These are phyloP conservation scores for Hydractinia symbiolongicarpus DNA, from an alignment of 30 jellyfish, hydroid and myxozoan species.

Conservation along the genomic window DNA sequence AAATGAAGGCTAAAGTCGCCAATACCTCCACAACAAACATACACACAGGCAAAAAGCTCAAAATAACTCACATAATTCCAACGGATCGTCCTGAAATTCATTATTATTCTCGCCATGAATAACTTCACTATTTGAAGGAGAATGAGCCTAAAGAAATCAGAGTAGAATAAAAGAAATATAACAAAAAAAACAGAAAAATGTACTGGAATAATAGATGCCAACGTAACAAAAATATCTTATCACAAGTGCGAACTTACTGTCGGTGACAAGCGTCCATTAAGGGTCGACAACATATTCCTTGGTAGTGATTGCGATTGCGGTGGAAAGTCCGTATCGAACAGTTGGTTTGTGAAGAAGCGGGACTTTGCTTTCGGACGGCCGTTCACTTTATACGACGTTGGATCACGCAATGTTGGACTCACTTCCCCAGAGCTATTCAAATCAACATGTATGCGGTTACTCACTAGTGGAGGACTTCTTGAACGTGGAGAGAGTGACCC, in stretches of 20 bases:
- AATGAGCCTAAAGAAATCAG: too few relatives aligned
- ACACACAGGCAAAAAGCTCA: too few relatives aligned
- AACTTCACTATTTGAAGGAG: too few relatives aligned
- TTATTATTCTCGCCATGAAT: too few relatives aligned
- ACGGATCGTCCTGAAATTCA: too few relatives aligned
- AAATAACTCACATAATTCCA: too few relatives aligned
- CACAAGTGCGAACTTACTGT: not conserved
- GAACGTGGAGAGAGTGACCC: conserved; percentile 11
- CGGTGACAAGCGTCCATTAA: conserved; percentile 11
- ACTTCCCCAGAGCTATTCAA: not conserved
- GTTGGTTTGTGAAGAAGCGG: conserved; percentile 3
- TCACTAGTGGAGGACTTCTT: not conserved
- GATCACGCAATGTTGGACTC: conserved; percentile 6
- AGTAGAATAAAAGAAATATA: too few relatives aligned
- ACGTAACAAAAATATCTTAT: too few relatives aligned
- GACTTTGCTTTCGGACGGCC: not conserved
- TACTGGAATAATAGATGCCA: too few relatives aligned
- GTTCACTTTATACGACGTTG: conserved; percentile 3
- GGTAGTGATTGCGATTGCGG: conserved; percentile 7
- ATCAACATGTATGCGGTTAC: not conserved
- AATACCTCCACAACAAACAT: too few relatives aligned
- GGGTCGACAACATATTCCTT: not conserved
- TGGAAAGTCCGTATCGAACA: not conserved
- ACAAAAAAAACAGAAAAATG: too few relatives aligned
- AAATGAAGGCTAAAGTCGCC: too few relatives aligned